Conservation (phyloP, 2,888 invertebrate genomes). For the Microctonus brassicae region DNA sequence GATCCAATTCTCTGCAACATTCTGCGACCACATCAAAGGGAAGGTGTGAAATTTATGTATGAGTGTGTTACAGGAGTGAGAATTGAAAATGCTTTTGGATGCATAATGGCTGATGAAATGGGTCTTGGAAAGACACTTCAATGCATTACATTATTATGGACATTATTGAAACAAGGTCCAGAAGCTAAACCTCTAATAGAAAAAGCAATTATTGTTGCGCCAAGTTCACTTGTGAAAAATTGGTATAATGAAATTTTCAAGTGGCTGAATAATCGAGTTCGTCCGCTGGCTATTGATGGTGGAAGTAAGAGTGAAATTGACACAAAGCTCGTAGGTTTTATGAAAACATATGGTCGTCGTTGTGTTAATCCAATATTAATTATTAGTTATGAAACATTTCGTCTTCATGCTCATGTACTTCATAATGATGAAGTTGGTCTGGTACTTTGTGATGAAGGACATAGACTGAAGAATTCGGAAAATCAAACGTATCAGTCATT, state of each 20-base stretch:
- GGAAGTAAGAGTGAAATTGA: conserved; percentile 90
- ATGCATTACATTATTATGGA: conserved; percentile 97
- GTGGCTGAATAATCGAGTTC: conserved; percentile 90
- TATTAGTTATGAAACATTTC: conserved; percentile 98
- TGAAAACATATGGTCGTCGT: conserved; percentile 82
- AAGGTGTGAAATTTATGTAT: conserved; percentile 99
- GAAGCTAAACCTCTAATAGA: conserved; percentile 90
- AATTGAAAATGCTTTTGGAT: conserved; percentile 89
- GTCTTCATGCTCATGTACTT: conserved; percentile 90
- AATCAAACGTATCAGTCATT: conserved; percentile 97
- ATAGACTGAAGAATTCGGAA: conserved; percentile 96
- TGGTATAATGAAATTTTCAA: conserved; percentile 99
- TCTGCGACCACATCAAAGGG: conserved; percentile 96
- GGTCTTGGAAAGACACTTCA: conserved; percentile 98
- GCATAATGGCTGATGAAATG: conserved; percentile 99
- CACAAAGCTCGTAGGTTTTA: conserved; percentile 83
- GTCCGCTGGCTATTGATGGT: conserved; percentile 87
- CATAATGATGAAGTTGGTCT: conserved; percentile 93
- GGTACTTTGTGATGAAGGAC: conserved; percentile 99
- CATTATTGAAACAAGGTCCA: conserved; percentile 88
- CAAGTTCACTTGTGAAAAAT: conserved; percentile 97
- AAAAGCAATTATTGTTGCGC: conserved; percentile 95
- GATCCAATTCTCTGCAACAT: conserved; percentile 93
- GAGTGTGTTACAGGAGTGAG: conserved; percentile 96
- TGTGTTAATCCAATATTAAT: conserved; percentile 93